These are phyloP conservation scores for Trachemys scripta DNA, from an alignment of 2,113 vertebrate genomes.

Conservation along the genomic window DNA sequence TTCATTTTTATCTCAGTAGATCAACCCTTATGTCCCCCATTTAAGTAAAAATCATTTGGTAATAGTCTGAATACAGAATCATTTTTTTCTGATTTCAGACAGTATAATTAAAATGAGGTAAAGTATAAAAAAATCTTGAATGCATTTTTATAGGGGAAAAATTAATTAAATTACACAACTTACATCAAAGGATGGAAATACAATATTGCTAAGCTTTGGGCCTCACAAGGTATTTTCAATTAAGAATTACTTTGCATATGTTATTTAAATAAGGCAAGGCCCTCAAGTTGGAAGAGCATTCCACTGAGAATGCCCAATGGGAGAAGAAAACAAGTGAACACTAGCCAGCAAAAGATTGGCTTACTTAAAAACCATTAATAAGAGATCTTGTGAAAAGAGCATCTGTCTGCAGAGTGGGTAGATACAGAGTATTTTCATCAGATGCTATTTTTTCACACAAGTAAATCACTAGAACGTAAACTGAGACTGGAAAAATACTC, in stretches of 20 bases:
- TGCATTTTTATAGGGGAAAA: slow-evolving; percentile 14
- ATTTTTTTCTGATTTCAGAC: neutral
- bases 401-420: slow-evolving; percentile 47
- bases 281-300: slow-evolving; percentile 35
- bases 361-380: slow-evolving; percentile 44
- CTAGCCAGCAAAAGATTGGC: neutral
- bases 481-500: slow-evolving; percentile 49
- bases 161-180: slow-evolving; percentile 2
- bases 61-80: neutral
- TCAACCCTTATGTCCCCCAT: neutral
- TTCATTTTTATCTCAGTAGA: neutral
- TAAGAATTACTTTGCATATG: slow-evolving; percentile 20
- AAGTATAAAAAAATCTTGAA: neutral
- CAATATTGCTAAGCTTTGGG: slow-evolving; percentile 4
- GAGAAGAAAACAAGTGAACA: slow-evolving; percentile 24
- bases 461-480: slow-evolving; percentile 42
- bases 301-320: neutral
- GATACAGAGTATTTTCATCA: slow-evolving; percentile 48
- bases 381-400: slow-evolving; percentile 42
- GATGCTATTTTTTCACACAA: slow-evolving; percentile 17
- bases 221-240: slow-evolving; percentile 14
- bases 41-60: neutral
- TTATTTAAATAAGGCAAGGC: slow-evolving; percentile 32
- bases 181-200: slow-evolving; percentile 41
- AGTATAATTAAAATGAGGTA: neutral